Evolutionary conservation across 2,888 invertebrate species (phyloP).

Genomic region (Chironomus tentans): DNA sequence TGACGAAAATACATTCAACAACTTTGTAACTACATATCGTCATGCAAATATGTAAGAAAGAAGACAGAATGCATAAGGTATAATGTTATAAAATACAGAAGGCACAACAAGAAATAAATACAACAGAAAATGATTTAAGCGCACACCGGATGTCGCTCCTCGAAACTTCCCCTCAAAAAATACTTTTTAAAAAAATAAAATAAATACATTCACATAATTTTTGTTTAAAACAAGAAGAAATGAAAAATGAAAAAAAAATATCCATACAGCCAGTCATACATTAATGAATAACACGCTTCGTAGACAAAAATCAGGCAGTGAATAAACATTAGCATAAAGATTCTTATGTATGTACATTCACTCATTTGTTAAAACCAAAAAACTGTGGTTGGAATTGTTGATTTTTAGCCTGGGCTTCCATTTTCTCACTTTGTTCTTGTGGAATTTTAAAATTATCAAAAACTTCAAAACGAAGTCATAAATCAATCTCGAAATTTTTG

Average conservation of each 20-base stretch:
- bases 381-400: not conserved
- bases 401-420: too few species aligned
- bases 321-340: not conserved
- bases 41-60: constrained; percentile 9
- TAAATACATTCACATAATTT: not conserved
- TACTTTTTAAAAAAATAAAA: not conserved
- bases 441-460: not conserved
- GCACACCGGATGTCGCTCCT: constrained; percentile 26
- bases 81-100: not conserved
- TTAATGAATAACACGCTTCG: not conserved
- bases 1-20: not conserved
- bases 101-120: not conserved
- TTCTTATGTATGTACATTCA: not conserved
- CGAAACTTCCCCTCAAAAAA: constrained; percentile 18
- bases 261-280: not conserved
- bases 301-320: not conserved
- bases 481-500: too few species aligned
- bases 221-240: not conserved
- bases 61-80: not conserved
- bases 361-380: not conserved
- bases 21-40: not conserved
- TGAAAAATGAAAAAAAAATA: not conserved
- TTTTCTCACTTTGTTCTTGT: too few species aligned
- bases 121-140: constrained; percentile 11
- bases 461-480: not conserved